Conservation (phyloP, 2,888 invertebrate species). For the Carterocephalus palaemon region DNA sequence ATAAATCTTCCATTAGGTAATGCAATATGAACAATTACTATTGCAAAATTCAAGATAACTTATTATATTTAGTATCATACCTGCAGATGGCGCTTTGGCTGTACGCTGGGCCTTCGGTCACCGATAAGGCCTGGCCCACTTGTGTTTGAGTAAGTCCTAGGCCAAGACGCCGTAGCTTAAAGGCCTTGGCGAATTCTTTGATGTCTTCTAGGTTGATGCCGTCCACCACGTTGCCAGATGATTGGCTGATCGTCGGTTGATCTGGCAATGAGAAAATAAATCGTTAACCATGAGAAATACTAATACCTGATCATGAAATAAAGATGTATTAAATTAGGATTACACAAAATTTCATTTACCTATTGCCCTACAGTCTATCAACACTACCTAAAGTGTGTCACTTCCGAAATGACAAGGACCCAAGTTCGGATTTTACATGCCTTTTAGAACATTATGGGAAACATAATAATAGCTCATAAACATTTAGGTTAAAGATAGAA, state of each 20-base stretch:
- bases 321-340: no score
- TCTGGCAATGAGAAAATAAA: conserved; percentile 72
- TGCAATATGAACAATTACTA: conserved; percentile 28
- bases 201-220: conserved; percentile 98
- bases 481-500: no score
- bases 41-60: no score
- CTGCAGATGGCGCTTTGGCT: conserved; percentile 99
- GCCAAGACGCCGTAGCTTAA: conserved; percentile 94
- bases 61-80: no score
- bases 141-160: conserved; percentile 97
- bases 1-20: conserved; percentile 9
- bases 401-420: no score
- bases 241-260: conserved; percentile 95
- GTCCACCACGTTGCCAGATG: conserved; percentile 95
- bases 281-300: not conserved
- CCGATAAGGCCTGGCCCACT: conserved; percentile 97
- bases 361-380: not conserved
- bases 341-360: not conserved
- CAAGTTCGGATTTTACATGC: no score
- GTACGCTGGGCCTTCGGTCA: conserved; percentile 98
- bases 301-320: no score
- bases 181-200: conserved; percentile 98
- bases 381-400: no score
- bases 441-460: no score
- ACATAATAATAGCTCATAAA: no score